Base-by-base conservation (phyloP, 2,113 vertebrate genomes). In the Motacilla tschutschensis region DNA sequence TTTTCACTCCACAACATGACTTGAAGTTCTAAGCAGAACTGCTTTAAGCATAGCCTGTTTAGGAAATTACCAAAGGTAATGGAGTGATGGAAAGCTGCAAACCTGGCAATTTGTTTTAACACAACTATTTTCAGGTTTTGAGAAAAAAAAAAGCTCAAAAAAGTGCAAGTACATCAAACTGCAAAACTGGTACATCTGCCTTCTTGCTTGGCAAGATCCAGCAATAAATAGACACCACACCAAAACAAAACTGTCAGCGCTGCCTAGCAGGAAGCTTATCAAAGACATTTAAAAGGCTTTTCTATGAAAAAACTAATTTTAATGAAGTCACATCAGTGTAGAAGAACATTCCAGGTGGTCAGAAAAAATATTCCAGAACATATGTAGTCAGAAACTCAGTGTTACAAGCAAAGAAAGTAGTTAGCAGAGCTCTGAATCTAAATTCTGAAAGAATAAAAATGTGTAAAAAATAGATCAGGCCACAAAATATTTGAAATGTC, bases 1-100 rank as follows among this genome's bases (percentile, higher is more conserved):
- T 88, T 79, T 92, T 87, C 50, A 35, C 41, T 89, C 67, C 79
- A 59, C 71, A 84, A 75, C 71, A 81, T 35, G 21, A 79, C 53
- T 50, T 21, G 43, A 71, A 86, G 51, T 46, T 86, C 38, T 47
- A 40, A 59, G 66, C 33, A 85, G 57, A 83, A 41, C 64, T 53
- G 77, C 1, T 1, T 24, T 29, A 67, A 78, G 26, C 16, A 18
- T 31, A 53, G 17, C 44, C 31, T 79, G 55, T 80, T 89, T 13
- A 64, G 33, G 48, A 85, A 85, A 80, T 83, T 60, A 74, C 21
- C 31, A 54, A 74, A 83, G 73, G n/a, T 35, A 55, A 67, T 19
- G n/a, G 18, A 88, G 33, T 29, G 54, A 67, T 57, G 29, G 46
- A 88, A 91, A 90, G 58, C 28, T 74, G 48, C 41, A 48, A 67